These are phyloP conservation scores for Gopherus flavomarginatus DNA, from an alignment of 2,113 vertebrate genomes.

Conservation along the genomic window DNA sequence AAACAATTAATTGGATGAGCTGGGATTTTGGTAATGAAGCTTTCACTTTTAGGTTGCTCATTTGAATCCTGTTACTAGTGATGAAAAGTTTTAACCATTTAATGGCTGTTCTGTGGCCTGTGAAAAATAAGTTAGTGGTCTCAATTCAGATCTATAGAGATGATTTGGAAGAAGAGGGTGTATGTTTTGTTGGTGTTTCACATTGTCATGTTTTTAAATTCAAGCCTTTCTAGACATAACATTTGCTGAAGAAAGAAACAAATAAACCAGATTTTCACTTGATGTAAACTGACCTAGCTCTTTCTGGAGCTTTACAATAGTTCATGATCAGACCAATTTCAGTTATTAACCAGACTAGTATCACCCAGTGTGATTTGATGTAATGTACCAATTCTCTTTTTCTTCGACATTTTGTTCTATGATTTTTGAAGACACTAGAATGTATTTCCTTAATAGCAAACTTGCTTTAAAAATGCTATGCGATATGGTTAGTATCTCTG, in stretches of 20 bases:
- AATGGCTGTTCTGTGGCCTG: neutral
- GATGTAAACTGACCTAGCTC: neutral
- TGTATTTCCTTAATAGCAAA: neutral
- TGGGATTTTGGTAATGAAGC: neutral
- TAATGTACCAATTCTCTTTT: constrained; percentile 8
- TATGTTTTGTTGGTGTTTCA: neutral
- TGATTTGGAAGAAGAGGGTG: neutral
- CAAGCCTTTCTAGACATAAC: neutral
- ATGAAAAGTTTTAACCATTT: neutral
- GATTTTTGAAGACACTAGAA: neutral
- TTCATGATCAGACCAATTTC: constrained; percentile 27
- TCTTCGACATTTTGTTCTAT: neutral
- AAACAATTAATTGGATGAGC: neutral
- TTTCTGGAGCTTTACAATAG: constrained; percentile 27
- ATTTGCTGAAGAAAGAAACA: neutral
- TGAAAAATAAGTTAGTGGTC: neutral
- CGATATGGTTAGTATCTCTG: neutral
- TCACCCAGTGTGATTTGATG: neutral
- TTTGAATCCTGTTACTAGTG: neutral
- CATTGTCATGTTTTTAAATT: neutral
- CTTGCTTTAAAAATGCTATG: neutral
- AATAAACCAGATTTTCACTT: neutral
- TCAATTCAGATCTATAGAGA: neutral
- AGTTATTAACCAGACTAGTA: constrained; percentile 43
- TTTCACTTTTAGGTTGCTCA: neutral